phyloP scores from a whole-genome alignment of 2,888 invertebrate genomes.

The Troilus luridus region DNA sequence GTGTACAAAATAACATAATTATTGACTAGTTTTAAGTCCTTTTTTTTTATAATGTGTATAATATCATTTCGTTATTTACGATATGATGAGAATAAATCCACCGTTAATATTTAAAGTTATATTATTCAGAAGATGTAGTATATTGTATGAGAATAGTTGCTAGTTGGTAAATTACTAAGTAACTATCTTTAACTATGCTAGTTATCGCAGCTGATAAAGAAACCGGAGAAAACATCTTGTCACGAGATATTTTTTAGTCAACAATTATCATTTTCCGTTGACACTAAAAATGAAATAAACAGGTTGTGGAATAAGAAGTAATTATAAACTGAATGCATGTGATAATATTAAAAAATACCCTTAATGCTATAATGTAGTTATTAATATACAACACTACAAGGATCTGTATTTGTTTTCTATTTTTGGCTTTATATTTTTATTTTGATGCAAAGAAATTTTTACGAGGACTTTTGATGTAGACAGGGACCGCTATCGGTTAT shows the following conservation, averaged over 20 bases:
- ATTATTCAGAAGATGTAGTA: neutral
- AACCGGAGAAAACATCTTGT: slow-evolving; percentile 14
- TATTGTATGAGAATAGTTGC: neutral
- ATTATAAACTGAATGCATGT: neutral
- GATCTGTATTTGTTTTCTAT: too few relatives aligned
- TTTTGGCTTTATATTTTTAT: too few relatives aligned
- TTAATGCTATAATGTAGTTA: neutral
- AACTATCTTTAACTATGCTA: neutral
- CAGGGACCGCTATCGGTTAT: too few relatives aligned
- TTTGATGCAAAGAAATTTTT: too few relatives aligned
- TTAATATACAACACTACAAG: too few relatives aligned
- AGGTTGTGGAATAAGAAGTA: neutral
- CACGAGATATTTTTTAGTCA: neutral
- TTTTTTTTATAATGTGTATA: too few relatives aligned
- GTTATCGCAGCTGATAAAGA: slow-evolving; percentile 14
- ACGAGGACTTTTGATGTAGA: too few relatives aligned
- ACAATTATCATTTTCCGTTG: neutral
- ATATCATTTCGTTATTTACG: neutral
- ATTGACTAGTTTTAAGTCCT: too few relatives aligned
- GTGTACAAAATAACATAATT: too few relatives aligned
- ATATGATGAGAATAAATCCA: neutral
- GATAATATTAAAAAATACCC: neutral
- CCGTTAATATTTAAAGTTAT: neutral
- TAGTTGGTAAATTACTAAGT: neutral
- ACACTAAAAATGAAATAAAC: neutral